A percentile compares a stretch with the other conserved stretches of the same genome.
Conservation (phyloP, 2,113 vertebrate genomes). For the Vulpes lagopus region DNA sequence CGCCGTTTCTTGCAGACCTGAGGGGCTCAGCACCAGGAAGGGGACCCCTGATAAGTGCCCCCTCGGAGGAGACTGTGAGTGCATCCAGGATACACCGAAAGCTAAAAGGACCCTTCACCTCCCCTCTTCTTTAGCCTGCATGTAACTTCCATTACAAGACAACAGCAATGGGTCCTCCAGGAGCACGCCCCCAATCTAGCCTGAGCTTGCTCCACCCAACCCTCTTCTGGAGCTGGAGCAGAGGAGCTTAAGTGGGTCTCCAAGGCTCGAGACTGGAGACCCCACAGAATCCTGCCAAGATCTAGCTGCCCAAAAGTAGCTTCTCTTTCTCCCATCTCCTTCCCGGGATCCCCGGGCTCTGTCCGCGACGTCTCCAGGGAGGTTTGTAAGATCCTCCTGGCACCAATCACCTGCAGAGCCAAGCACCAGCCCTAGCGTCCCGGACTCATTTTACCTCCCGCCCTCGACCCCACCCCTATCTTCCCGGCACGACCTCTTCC, state of each 20-base stretch:
- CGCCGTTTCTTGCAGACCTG: not conserved
- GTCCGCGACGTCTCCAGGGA: not conserved
- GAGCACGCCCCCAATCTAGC: not conserved
- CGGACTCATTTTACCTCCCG: not conserved
- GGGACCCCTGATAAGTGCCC: slow-evolving; percentile 50
- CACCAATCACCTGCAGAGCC: not conserved
- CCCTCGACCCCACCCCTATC: not conserved
- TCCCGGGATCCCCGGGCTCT: not conserved
- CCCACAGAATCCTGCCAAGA: not conserved
- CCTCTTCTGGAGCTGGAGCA: not conserved
- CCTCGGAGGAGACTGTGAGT: slow-evolving; percentile 60
- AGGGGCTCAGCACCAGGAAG: not conserved
- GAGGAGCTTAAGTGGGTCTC: not conserved
- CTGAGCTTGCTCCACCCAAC: not conserved
- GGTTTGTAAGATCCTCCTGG: not conserved
- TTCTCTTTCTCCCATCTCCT: not conserved
- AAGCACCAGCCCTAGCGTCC: not conserved
- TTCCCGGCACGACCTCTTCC: not conserved
- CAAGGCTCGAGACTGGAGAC: not conserved
- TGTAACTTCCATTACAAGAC: slow-evolving; percentile 15
- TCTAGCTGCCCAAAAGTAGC: slow-evolving; percentile 3
- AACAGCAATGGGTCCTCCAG: not conserved
- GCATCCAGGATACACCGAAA: not conserved
- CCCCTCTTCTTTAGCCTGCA: not conserved
- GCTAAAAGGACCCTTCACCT: not conserved